Evolutionary conservation across 2,113 vertebrate genomes (phyloP).

Genomic region (Notechis scutatus): DNA sequence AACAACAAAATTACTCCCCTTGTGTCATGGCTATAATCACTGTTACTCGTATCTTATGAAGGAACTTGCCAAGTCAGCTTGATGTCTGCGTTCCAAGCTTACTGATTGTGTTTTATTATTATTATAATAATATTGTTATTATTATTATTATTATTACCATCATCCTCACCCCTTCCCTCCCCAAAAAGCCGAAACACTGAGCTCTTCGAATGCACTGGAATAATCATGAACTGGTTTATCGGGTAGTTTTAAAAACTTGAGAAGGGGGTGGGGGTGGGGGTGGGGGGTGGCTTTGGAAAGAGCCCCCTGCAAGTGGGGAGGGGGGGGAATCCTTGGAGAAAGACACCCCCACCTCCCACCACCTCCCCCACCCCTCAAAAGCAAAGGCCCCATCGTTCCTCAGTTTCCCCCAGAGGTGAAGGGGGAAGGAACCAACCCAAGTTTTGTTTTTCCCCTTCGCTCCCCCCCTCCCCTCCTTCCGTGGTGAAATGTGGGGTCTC

Average conservation of each 20-base stretch:
- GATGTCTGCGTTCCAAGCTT: conserved; percentile 57
- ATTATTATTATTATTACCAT: not conserved
- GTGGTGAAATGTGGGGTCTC: not conserved
- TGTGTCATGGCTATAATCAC: conserved; percentile 53
- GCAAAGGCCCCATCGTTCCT: not conserved
- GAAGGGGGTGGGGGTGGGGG: too few species aligned
- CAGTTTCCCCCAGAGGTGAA: not conserved
- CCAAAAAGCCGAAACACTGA: conserved; percentile 35
- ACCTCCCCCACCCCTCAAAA: not conserved
- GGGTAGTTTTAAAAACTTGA: not conserved
- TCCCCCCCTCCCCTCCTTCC: not conserved
- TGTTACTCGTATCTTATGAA: conserved; percentile 53
- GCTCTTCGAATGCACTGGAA: conserved; percentile 55
- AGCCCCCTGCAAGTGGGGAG: not conserved
- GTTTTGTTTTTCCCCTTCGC: not conserved
- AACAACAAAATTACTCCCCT: not conserved
- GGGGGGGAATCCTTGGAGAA: not conserved
- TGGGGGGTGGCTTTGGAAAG: too few species aligned
- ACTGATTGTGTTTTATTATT: conserved; percentile 46
- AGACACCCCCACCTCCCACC: too few species aligned
- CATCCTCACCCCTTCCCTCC: not conserved
- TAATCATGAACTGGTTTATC: conserved; percentile 39
- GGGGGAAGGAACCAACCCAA: too few species aligned
- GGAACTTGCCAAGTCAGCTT: conserved; percentile 56
- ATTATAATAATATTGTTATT: not conserved